Conservation (phyloP, 1,140 invertebrate genomes). For the Heliconius melpomene region DNA sequence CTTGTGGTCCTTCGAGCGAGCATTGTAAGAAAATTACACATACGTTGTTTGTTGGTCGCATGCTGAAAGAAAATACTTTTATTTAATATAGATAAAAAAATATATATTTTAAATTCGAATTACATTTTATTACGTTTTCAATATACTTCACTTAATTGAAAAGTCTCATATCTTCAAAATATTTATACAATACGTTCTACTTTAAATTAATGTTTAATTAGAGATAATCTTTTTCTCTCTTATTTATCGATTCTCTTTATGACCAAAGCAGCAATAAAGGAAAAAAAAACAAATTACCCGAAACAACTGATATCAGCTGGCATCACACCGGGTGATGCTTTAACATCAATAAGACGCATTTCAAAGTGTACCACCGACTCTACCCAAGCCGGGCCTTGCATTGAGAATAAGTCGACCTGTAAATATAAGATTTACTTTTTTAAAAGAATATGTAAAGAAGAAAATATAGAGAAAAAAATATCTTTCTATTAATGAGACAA, state of each 20-base stretch:
- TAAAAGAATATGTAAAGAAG: neutral
- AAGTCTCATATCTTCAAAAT: too few species aligned
- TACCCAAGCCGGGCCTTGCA: conserved; percentile 88
- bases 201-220: too few species aligned
- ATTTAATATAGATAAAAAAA: neutral
- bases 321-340: conserved; percentile 83
- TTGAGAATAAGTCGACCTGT: conserved; percentile 90
- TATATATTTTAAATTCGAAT: too few species aligned
- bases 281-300: conserved; percentile 63
- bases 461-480: neutral
- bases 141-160: too few species aligned
- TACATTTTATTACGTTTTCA: too few species aligned
- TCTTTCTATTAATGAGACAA: too few species aligned
- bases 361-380: conserved; percentile 88
- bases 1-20: conserved; percentile 91
- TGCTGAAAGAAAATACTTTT: conserved; percentile 43
- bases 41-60: conserved; percentile 62
- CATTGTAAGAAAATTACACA: conserved; percentile 86
- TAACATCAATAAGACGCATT: conserved; percentile 85
- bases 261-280: too few species aligned
- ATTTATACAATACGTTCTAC: too few species aligned
- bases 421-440: too few species aligned
- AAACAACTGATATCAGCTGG: conserved; percentile 86
- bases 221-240: too few species aligned
- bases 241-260: too few species aligned